Evolutionary conservation across 1,140 invertebrate genomes (phyloP), one percentile per base, ranked within the genome.

Genomic region (Aphidius gifuensis): DNA sequence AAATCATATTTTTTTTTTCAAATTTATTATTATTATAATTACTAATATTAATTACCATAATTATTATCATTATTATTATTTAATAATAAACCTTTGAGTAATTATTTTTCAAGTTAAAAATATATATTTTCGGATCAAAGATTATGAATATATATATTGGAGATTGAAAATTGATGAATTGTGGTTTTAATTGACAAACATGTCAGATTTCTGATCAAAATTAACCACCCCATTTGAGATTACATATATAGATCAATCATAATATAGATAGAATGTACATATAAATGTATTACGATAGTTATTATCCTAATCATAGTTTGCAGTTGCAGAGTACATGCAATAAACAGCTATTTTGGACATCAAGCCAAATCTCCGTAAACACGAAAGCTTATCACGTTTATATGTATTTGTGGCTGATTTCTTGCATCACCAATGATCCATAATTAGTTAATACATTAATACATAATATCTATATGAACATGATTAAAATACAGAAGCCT

Each of bases 301-400:
- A 32, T 32, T 32, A 32, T 32, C 23, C 55, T 5, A 58, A 57
- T 57, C 46, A 55, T 74, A 87, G 83, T 92, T 93, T 78, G 90
- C 90, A 61, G 89, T 32, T 32, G 23, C 23, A 32, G 88, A 2
- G 87, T 92, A 42, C 90, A 93, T 78, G 89, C 90, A 11, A 88
- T 92, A 60, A 87, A 89, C 90, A 6, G 85, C 88, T 2, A 83
- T 92, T 63, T 84, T 91, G 5, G 90, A 93, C 70, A 79, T 85
- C 58, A 88, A 86, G 79, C 89, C 90, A 3, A 72, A 83, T 54
- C 71, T 90, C 9, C 80, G 88, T 65, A 83, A 84, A 65, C 80
- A 84, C 64, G 83, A 88, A 68, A 82, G 80, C 71, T 76, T 83
- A 86, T 86, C 7, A 74, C 85, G 1, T 76, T 73, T 32, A 85